These are phyloP conservation scores for Monochamus saltuarius DNA, from an alignment of 1,140 invertebrate genomes.

Conservation along the genomic window DNA sequence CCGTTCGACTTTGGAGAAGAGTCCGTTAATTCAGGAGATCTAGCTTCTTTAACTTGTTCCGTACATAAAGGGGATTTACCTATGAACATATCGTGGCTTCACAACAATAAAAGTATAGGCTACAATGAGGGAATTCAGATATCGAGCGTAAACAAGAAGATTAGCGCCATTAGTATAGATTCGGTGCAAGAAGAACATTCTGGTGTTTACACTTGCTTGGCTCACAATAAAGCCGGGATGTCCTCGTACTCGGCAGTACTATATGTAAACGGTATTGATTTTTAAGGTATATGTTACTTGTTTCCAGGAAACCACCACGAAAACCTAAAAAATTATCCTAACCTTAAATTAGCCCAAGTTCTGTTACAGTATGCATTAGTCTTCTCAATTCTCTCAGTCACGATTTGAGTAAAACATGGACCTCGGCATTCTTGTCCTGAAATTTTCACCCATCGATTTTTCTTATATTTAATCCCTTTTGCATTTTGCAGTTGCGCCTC, in stretches of 20 bases:
- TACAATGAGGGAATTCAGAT: constrained; percentile 70
- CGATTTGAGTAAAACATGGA: constrained; percentile 26
- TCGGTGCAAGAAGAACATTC: constrained; percentile 66
- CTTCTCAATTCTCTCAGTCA: too few relatives aligned
- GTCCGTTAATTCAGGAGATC: constrained; percentile 66
- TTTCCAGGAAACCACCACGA: background rate
- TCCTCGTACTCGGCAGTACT: constrained; percentile 60
- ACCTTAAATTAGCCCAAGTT: constrained; percentile 70
- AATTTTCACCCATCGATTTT: constrained; percentile 65
- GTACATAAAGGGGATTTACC: constrained; percentile 70
- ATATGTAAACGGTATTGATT: constrained; percentile 59
- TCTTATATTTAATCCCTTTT: constrained; percentile 17
- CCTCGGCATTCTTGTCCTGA: constrained; percentile 67
- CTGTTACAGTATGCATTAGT: too few relatives aligned
- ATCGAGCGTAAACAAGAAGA: constrained; percentile 70
- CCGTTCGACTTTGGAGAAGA: constrained; percentile 67
- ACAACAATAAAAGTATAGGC: constrained; percentile 51
- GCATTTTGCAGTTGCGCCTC: constrained; percentile 65
- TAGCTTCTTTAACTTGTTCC: constrained; percentile 60
- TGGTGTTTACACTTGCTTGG: constrained; percentile 74
- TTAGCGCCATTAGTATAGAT: constrained; percentile 71
- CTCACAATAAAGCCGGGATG: constrained; percentile 66
- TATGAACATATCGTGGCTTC: constrained; percentile 62
- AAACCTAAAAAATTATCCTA: constrained; percentile 53
- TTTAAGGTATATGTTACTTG: background rate